Percentiles rank a stretch among this genome's conserved stretches.
These are phyloP conservation scores for Chromoteleia sp. DNA, from an alignment of 2,888 invertebrate genomes.

Conservation along the genomic window DNA sequence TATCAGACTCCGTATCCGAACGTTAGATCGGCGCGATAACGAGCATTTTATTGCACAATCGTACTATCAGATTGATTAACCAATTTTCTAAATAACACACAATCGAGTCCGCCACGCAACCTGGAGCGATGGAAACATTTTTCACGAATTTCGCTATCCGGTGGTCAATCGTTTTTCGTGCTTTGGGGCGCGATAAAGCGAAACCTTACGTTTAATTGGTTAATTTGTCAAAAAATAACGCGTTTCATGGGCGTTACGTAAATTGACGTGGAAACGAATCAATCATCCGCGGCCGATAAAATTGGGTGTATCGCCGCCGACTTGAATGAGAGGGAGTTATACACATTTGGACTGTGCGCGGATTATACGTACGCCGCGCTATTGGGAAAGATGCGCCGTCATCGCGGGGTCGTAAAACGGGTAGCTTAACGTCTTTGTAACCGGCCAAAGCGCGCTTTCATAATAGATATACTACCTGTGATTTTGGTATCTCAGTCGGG, in stretches of 20 bases:
- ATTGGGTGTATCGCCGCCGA: conserved; percentile 25
- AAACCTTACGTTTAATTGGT: conserved; percentile 30
- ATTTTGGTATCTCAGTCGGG: conserved; percentile 43
- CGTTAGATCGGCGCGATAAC: background rate
- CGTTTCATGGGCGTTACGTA: conserved; percentile 20
- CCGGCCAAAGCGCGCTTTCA: conserved; percentile 28
- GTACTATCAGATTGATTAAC: conserved; percentile 2
- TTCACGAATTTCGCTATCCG: background rate
- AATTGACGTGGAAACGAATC: conserved; percentile 52
- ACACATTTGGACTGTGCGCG: conserved; percentile 46
- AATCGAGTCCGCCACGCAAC: background rate
- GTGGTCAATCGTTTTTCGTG: conserved; percentile 2
- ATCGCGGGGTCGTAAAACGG: conserved; percentile 54
- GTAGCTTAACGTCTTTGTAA: conserved; percentile 65
- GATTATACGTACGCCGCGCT: background rate
- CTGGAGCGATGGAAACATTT: background rate
- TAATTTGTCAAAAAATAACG: conserved; percentile 59
- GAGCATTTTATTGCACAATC: conserved; percentile 12
- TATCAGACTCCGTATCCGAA: background rate
- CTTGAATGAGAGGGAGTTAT: conserved; percentile 12
- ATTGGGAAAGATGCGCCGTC: conserved; percentile 52
- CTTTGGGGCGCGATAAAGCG: conserved; percentile 27
- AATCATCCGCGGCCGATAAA: conserved; percentile 52
- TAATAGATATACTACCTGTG: conserved; percentile 58
- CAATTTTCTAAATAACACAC: background rate